phyloP scores from a whole-genome alignment of 2,888 invertebrate species.

The Epinotia nisella region DNA sequence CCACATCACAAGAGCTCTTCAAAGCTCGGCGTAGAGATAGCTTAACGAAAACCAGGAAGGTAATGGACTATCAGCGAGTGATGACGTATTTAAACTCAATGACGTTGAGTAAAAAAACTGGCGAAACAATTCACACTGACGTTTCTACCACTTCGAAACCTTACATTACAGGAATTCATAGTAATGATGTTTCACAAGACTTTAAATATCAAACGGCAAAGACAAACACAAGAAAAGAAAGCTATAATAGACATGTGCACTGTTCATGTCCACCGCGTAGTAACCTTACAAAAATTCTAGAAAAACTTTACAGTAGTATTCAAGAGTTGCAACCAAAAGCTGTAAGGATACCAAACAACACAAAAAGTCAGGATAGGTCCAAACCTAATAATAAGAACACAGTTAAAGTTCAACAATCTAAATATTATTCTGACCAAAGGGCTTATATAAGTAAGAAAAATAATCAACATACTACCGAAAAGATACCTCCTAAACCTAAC shows the following conservation, averaged over 20 bases:
- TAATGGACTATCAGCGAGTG: slow-evolving; percentile 70
- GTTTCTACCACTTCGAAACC: background rate
- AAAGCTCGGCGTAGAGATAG: slow-evolving; percentile 70
- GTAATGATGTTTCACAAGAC: background rate
- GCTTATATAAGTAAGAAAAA: background rate
- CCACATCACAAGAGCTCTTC: slow-evolving; percentile 61
- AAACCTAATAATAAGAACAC: background rate
- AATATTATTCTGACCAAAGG: background rate
- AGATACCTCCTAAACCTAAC: background rate
- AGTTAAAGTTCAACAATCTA: background rate
- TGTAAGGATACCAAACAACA: background rate
- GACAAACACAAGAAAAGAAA: background rate
- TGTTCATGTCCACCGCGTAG: background rate
- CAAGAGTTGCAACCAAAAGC: background rate
- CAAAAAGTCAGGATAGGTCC: background rate
- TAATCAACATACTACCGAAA: background rate
- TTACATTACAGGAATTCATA: background rate
- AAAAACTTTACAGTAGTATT: slow-evolving; percentile 9
- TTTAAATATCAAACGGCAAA: background rate
- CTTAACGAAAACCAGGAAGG: slow-evolving; percentile 68
- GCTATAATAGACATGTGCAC: background rate
- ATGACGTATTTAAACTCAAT: slow-evolving; percentile 72
- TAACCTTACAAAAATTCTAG: slow-evolving; percentile 1
- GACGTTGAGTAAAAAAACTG: slow-evolving; percentile 62
- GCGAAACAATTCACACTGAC: slow-evolving; percentile 49